A percentile compares a stretch with the other conserved stretches of the same genome.
These are phyloP conservation scores for Macropis europaea DNA, from an alignment of 2,888 invertebrate genomes.

Conservation along the genomic window DNA sequence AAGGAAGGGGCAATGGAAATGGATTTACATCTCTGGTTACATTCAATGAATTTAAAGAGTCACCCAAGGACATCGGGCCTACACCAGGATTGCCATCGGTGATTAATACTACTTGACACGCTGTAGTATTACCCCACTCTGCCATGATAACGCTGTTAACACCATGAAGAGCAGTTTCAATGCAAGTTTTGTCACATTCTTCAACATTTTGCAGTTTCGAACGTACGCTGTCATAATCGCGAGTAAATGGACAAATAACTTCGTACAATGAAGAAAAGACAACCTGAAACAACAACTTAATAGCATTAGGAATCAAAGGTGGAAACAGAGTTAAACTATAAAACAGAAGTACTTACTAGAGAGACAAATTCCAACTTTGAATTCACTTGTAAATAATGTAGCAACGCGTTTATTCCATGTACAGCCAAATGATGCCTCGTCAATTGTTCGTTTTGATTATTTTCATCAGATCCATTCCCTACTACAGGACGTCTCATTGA, in stretches of 20 bases:
- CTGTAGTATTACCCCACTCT: constrained; percentile 94
- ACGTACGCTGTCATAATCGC: constrained; percentile 91
- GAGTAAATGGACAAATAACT: constrained; percentile 91
- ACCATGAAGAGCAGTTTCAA: constrained; percentile 89
- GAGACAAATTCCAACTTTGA: constrained; percentile 87
- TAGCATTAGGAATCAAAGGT: not conserved
- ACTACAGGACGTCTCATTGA: constrained; percentile 85
- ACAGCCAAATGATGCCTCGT: constrained; percentile 84
- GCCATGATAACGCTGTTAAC: constrained; percentile 89
- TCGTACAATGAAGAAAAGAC: constrained; percentile 81
- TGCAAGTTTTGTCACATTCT: constrained; percentile 92
- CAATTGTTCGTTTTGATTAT: constrained; percentile 80
- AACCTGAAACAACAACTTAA: constrained; percentile 72
- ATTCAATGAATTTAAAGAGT: constrained; percentile 81
- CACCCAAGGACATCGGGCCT: constrained; percentile 84
- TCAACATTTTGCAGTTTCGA: constrained; percentile 88
- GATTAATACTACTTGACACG: constrained; percentile 89
- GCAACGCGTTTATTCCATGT: constrained; percentile 84
- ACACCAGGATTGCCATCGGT: constrained; percentile 89
- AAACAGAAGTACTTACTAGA: constrained; percentile 81
- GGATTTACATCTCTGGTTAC: constrained; percentile 79
- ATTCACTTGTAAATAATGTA: constrained; percentile 84
- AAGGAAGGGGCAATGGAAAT: constrained; percentile 89
- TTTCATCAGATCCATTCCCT: constrained; percentile 79
- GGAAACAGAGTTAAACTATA: not conserved